These are phyloP conservation scores for Chaetorhynchus papuensis DNA, from an alignment of 2,113 vertebrate genomes.

Conservation along the genomic window DNA sequence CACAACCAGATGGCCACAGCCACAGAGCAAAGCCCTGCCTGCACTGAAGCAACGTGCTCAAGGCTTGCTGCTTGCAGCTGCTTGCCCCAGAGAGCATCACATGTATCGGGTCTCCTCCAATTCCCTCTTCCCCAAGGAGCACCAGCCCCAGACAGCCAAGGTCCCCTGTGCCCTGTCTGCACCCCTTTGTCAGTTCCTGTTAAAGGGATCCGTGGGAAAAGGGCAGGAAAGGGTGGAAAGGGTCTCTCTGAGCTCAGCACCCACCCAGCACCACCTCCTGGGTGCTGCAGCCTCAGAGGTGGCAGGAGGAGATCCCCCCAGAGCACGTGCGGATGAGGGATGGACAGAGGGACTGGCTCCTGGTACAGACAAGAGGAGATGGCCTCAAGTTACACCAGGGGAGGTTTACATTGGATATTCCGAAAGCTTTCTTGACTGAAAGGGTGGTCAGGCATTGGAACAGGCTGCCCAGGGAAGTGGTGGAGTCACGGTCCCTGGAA, in stretches of 20 bases:
- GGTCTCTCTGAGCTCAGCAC: background rate
- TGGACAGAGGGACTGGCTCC: background rate
- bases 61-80: background rate
- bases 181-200: rapidly evolving
- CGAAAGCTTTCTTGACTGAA: background rate
- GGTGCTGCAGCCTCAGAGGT: background rate
- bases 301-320: background rate
- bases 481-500: background rate
- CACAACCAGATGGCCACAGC: background rate
- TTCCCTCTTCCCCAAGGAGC: rapidly evolving
- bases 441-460: background rate
- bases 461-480: background rate
- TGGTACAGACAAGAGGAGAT: background rate
- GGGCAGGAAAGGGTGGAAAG: background rate
- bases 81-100: background rate
- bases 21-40: background rate
- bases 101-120: background rate
- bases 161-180: background rate
- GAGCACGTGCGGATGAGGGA: rapidly evolving
- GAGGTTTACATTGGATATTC: background rate
- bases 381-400: background rate
- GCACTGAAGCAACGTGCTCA: background rate
- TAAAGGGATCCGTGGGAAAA: background rate
- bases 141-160: background rate
- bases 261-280: background rate